A percentile compares a stretch with the other conserved stretches of the same genome.
Conservation (phyloP, 2,113 vertebrate genomes). For the Proterorhinus semilunaris region DNA sequence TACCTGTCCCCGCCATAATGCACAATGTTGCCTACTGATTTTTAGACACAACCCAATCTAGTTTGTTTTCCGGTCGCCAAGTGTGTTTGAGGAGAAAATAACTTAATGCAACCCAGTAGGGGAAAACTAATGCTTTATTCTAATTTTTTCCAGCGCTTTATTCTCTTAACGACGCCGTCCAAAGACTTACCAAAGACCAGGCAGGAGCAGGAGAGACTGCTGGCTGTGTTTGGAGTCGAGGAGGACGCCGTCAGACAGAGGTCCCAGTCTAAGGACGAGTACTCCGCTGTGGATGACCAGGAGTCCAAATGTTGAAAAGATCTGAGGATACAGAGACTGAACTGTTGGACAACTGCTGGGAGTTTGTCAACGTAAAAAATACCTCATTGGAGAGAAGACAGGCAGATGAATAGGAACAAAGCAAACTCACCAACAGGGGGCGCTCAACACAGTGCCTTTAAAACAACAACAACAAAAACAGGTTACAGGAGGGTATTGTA, state of each 20-base stretch:
- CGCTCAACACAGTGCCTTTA: constrained; percentile 23
- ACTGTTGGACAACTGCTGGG: constrained; percentile 27
- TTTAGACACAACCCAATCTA: too few relatives aligned
- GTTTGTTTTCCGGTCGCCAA: too few relatives aligned
- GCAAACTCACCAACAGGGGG: constrained; percentile 35
- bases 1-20: neutral
- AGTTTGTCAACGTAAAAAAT: constrained; percentile 20
- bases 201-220: constrained; percentile 66
- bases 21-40: neutral
- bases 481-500: constrained; percentile 27
- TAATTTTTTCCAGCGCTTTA: constrained; percentile 57
- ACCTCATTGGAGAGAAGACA: constrained; percentile 47
- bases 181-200: constrained; percentile 69
- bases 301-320: constrained; percentile 72
- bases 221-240: constrained; percentile 59
- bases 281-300: constrained; percentile 70
- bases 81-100: too few relatives aligned
- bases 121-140: neutral
- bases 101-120: too few relatives aligned
- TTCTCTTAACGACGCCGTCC: constrained; percentile 67
- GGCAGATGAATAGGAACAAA: constrained; percentile 15
- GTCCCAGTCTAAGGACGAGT: constrained; percentile 60
- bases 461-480: neutral
- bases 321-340: constrained; percentile 16
- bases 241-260: constrained; percentile 53